phyloP scores from a whole-genome alignment of 2,888 invertebrate genomes.

The Eilema depressum region DNA sequence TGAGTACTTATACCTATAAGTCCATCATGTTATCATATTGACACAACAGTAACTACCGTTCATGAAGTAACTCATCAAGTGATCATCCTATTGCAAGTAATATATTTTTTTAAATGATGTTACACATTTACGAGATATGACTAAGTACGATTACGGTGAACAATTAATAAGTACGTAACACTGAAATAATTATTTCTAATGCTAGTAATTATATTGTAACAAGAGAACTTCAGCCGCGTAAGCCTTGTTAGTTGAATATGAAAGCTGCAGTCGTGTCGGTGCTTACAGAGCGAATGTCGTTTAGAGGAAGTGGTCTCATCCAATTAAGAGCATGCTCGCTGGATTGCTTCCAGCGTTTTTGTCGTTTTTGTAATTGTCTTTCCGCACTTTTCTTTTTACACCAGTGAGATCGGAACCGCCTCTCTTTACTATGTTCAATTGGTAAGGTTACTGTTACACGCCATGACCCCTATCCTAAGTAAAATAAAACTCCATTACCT shows the following conservation, averaged over 20 bases:
- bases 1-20: not conserved
- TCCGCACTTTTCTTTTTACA: constrained; percentile 69
- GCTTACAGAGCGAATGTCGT: constrained; percentile 66
- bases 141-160: not conserved
- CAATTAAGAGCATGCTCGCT: constrained; percentile 83
- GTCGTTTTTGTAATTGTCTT: constrained; percentile 82
- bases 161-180: not conserved
- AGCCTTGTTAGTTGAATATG: constrained; percentile 63
- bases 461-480: not conserved
- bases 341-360: constrained; percentile 82
- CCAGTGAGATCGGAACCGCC: constrained; percentile 59
- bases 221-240: constrained; percentile 31
- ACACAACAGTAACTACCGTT: not conserved
- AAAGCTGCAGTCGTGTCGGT: constrained; percentile 52
- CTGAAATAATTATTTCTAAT: constrained; percentile 12
- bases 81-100: too few species aligned
- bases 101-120: not conserved
- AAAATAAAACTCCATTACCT: not conserved
- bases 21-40: not conserved
- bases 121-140: not conserved
- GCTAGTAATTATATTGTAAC: constrained; percentile 13
- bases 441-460: constrained; percentile 35
- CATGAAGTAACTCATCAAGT: not conserved
- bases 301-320: constrained; percentile 84
- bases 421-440: constrained; percentile 58